phyloP scores from a whole-genome alignment of 1,140 invertebrate genomes.

The Argopecten irradians region DNA sequence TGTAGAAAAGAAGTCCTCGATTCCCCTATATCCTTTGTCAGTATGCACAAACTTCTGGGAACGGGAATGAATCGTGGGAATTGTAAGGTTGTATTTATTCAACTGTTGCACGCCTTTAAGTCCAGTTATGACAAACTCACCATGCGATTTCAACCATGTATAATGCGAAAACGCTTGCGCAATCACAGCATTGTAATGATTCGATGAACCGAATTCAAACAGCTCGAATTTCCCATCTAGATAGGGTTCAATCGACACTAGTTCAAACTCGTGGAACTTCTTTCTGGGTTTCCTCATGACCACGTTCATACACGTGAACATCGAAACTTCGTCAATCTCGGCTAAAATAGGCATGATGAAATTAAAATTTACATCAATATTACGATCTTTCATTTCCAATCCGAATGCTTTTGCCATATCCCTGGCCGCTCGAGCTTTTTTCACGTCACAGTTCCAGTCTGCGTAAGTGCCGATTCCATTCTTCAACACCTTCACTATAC shows the following conservation, averaged over 20 bases:
- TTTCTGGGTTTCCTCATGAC: constrained; percentile 47
- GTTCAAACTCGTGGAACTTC: constrained; percentile 49
- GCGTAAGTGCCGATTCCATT: constrained; percentile 42
- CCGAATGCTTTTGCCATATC: constrained; percentile 35
- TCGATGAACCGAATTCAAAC: constrained; percentile 43
- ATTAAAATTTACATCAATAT: constrained; percentile 27
- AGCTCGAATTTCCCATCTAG: constrained; percentile 46
- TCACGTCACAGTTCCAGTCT: constrained; percentile 43
- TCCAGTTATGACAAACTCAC: constrained; percentile 38
- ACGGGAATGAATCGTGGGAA: constrained; percentile 49
- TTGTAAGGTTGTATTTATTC: constrained; percentile 44
- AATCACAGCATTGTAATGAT: constrained; percentile 36
- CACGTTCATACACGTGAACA: constrained; percentile 46
- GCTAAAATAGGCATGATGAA: constrained; percentile 48
- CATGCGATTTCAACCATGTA: constrained; percentile 46
- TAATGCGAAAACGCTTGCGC: constrained; percentile 51
- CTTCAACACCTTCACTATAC: constrained; percentile 49
- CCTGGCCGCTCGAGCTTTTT: constrained; percentile 36
- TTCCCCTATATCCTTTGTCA: constrained; percentile 45
- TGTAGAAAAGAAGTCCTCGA: constrained; percentile 49
- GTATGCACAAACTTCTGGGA: constrained; percentile 40
- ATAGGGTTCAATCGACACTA: constrained; percentile 49
- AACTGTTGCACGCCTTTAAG: constrained; percentile 47
- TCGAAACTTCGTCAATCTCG: constrained; percentile 52
- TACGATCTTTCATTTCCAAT: constrained; percentile 38